Evolutionary conservation across 2,797 vertebrate species (phyloP), one percentile per base, ranked within the genome.

Genomic region (Periophthalmus magnuspinnatus): DNA sequence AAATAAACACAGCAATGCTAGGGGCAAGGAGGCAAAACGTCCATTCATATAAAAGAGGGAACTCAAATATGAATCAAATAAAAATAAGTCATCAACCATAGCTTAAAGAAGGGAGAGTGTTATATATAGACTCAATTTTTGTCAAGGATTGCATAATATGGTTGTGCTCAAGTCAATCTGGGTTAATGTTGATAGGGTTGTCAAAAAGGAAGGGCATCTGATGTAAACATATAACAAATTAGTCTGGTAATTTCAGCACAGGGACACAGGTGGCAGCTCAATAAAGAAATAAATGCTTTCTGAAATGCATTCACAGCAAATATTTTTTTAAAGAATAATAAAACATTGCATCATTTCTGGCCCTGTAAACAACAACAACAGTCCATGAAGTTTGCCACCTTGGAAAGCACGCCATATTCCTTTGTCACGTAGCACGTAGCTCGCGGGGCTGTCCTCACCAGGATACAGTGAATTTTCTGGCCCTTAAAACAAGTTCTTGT

Each of bases 1-100:
- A 90, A 92, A 92, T 84, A 90, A 90, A 88, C 86, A 85, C 71
- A 36, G 76, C 80, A 82, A 76, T 71, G 72, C 66, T 67, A 68
- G 79, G 79, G 61, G 64, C 0, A 62, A 74, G 68, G 33, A 78
- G 50, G 41, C 62, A 32, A 19, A 32, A 28, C n/a, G 28, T 50
- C 16, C 45, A 65, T 65, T 65, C 62, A 65, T 47, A 65, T 50
- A 65, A 65, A 24, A n/a, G 45, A 36, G 24, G 8, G 9, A 34
- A 32, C 9, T 19, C 14, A 8, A 22, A 63, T 24, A 45, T 45
- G 10, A 65, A 50, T 50, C 11, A 8, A n/a, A 50, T 47, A 62
- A 7, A 22, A 14, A 22, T 0, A 22, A 45, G 34, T 38, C 17
- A 6, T 34, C 32, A 32, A 59, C 28, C 24, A 59, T 21, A 52